Evolutionary conservation across 53 echinoderm and acorn worm genomes (phyloP).

Genomic region (Luidia sarsii): DNA sequence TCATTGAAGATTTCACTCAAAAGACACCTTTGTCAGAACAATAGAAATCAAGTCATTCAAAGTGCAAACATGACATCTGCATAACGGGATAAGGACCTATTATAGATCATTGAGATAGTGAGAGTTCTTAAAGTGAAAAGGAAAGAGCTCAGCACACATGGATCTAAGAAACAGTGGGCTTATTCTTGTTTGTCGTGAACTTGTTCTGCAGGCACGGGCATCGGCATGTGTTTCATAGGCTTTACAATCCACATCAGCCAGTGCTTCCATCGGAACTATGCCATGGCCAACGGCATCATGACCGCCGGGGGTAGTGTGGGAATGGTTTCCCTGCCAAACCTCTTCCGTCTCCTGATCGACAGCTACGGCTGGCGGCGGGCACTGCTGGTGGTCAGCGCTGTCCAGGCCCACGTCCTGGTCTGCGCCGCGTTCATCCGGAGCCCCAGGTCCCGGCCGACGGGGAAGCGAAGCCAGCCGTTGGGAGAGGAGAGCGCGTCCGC

Average conservation of each 20-base stretch:
- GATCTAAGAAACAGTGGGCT: too few species aligned
- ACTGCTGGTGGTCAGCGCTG: conserved; percentile 37
- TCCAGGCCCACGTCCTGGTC: conserved; percentile 58
- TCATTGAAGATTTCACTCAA: background rate
- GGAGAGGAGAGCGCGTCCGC: too few species aligned
- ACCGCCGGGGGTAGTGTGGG: conserved; percentile 70
- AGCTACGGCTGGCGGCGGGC: conserved; percentile 65
- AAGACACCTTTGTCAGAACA: background rate
- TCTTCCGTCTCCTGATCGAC: conserved; percentile 55
- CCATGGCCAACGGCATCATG: conserved; percentile 58
- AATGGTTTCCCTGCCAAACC: conserved; percentile 58
- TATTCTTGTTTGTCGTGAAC: background rate
- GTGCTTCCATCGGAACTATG: conserved; percentile 63
- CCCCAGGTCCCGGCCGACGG: background rate
- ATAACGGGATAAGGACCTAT: background rate
- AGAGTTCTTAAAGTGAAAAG: too few species aligned
- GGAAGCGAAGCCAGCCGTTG: background rate
- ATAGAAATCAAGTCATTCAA: background rate
- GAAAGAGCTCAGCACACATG: too few species aligned
- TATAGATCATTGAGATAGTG: background rate
- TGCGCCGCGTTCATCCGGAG: conserved; percentile 31
- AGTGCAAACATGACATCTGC: background rate
- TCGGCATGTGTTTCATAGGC: conserved; percentile 58
- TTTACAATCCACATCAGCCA: conserved; percentile 50
- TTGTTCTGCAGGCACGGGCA: conserved; percentile 60